Evolutionary conservation across 2,888 invertebrate genomes (phyloP).

Genomic region (Deilephila elpenor): DNA sequence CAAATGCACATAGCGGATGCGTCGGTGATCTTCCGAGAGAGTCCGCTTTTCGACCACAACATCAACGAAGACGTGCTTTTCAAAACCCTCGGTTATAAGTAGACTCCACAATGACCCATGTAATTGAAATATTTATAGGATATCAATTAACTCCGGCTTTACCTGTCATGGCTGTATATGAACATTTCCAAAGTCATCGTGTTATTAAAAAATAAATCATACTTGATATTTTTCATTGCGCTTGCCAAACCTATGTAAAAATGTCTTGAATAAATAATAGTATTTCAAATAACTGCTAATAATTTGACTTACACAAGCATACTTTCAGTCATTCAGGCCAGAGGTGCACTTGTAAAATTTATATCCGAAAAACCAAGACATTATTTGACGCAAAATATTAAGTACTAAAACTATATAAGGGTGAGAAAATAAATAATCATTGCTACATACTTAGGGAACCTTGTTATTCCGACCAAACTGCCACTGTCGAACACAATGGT

Average conservation of each 20-base stretch:
- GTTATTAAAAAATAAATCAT: not conserved
- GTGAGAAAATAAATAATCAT: too few species aligned
- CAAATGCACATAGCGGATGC: conserved; percentile 80
- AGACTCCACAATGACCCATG: conserved; percentile 44
- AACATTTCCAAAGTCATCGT: not conserved
- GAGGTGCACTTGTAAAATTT: not conserved
- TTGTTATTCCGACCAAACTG: too few species aligned
- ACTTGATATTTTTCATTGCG: not conserved
- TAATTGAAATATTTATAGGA: conserved; percentile 5
- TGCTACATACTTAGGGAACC: too few species aligned
- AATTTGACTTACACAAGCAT: not conserved
- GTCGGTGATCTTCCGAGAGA: conserved; percentile 74
- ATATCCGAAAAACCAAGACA: too few species aligned
- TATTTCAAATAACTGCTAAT: conserved; percentile 22
- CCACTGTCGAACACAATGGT: too few species aligned
- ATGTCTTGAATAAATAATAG: not conserved
- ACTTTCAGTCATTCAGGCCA: not conserved
- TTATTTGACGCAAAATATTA: too few species aligned
- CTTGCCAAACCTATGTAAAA: not conserved
- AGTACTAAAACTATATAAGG: too few species aligned
- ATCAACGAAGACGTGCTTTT: conserved; percentile 66
- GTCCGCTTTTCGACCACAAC: conserved; percentile 69
- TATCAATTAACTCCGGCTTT: conserved; percentile 5
- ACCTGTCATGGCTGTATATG: not conserved
- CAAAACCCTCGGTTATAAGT: conserved; percentile 71